Evolutionary conservation across 2,888 invertebrate genomes (phyloP), one percentile per base, ranked within the genome.

Genomic region (Choreutis nemorana): DNA sequence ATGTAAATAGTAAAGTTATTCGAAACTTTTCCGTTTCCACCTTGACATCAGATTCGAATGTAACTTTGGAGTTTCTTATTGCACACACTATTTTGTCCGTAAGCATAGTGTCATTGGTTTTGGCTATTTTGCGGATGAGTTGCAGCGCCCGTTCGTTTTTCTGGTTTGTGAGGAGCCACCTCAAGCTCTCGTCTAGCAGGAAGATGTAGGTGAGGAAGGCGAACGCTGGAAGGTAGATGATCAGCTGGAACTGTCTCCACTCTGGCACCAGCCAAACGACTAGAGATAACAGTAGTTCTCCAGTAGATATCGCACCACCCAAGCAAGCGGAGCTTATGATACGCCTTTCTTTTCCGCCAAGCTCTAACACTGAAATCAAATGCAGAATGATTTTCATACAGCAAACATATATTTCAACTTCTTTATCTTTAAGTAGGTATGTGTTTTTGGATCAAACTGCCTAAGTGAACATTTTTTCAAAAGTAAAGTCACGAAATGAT

Each of bases 301-400:
- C 36, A 1, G 22, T 21, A 3, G 32, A 22, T 2, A 34, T 32
- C 18, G 31, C 23, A 26, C 28, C 30, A 3, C 34, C 36, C 2
- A 36, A 13, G 6, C 25, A 15, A 1, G 31, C 15, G 2, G 36
- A 20, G 28, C 34, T 34, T 13, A 36, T 10, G 3, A 34, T 30
- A 8, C 39, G 29, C 15, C 27, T 32, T 11, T 34, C 28, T 14
- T 36, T 34, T 2, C 53, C 51, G 7, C 51, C 46, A 41, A 55
- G 44, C 39, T 55, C 55, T n/a, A 55, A 34, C 26, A 52, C 55
- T 55, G 44, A 4, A 46, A n/a, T n/a, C n/a, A n/a, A n/a, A n/a
- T n/a, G n/a, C n/a, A n/a, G n/a, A n/a, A n/a, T n/a, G n/a, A n/a
- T n/a, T n/a, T n/a, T n/a, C n/a, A n/a, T n/a, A n/a, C n/a, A n/a